Base-by-base conservation (phyloP, 2,888 invertebrate species). In the Drosophila rubida region DNA sequence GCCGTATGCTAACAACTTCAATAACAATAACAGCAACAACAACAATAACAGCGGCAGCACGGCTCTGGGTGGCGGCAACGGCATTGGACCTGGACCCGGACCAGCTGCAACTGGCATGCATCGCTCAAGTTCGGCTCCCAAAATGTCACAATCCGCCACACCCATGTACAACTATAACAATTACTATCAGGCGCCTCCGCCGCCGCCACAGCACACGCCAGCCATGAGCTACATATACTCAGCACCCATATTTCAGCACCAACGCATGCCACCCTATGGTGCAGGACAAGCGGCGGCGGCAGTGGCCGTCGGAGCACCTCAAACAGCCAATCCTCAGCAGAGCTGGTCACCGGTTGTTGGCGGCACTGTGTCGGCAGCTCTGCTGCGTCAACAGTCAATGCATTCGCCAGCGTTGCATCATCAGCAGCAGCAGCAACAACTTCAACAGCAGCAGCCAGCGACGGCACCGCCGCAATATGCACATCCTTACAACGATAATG, bases 271-370 rank as follows among this genome's bases (percentile, higher is more conserved):
- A 8, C 73, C 75, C 0, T 83, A 77, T 42, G 74, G 69, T 4
- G 25, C 58, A 7, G 51, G 32, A 14, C 39, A 35, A 19, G 55
- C 49, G 13, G 45, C 32, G 32, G 32, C 45, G 13, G 57, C 44
- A 13, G 55, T 46, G 13, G 41, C 45, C 13, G 57, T 41, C 11
- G 57, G 48, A 25, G 45, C 25, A 8, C 19, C 51, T 11, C 53
- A 61, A 25, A 41, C 80, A 51, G 42, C 75, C 44, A 75, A 75
- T 70, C 45, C 79, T 53, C 87, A 87, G 25, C 90, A 90, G 63
- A 89, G 88, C 37, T 91, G 91, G 90, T 91, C 90, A 11, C 90
- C 90, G 1, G 86, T 90, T 55, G 90, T 89, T 1, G 90, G 88
- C 9, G 89, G 87, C 50, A 88, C 83, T 51, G 89, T 83, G 3